Evolutionary conservation across 2,113 vertebrate species (phyloP), one percentile per base, ranked within the genome.

Genomic region (Ceyx cyanopectus): DNA sequence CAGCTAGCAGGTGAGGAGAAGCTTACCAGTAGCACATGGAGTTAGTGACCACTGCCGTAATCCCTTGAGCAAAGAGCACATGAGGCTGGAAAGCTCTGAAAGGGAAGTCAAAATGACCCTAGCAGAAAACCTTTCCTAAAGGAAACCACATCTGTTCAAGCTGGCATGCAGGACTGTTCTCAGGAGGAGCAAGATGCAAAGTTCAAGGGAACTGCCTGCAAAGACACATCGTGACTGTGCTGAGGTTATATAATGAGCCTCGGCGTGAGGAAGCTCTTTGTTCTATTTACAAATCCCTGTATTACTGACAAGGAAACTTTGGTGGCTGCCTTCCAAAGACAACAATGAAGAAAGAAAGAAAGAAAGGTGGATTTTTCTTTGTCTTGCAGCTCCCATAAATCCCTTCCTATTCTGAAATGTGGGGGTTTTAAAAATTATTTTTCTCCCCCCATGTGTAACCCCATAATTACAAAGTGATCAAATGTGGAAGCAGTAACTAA

Each of bases 321-420:
- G 20, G 58, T 40, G 90, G 95, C 91, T 89, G 94, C 81, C 73
- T 91, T 96, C 93, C 94, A 94, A 96, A 89, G 53, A 88, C 90
- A 97, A 76, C 85, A 95, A 89, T 56, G 46, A 94, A 75, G 75
- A 43, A 30, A 85, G 62, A 74, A 48, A 85, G 67, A 74, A 50
- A 91, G 73, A 89, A 93, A 93, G 84, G 90, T 96, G 94, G 94
- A 74, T 92, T 96, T 91, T 95, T 70, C 90, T 96, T 96, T 96
- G 92, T 90, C 53, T 70, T 87, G 58, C 73, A 76, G 72, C 73
- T 96, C 72, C 63, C 61, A 83, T 75, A 92, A 96, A 92, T 67
- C 72, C 32, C 84, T 80, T 91, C 46, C 76, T 85, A 37, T 76
- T 91, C 30, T 89, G 83, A 86, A 89, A 77, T 6, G 51, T 62